phyloP scores from a whole-genome alignment of 1,140 invertebrate species.

The Drosophila lacertosa region DNA sequence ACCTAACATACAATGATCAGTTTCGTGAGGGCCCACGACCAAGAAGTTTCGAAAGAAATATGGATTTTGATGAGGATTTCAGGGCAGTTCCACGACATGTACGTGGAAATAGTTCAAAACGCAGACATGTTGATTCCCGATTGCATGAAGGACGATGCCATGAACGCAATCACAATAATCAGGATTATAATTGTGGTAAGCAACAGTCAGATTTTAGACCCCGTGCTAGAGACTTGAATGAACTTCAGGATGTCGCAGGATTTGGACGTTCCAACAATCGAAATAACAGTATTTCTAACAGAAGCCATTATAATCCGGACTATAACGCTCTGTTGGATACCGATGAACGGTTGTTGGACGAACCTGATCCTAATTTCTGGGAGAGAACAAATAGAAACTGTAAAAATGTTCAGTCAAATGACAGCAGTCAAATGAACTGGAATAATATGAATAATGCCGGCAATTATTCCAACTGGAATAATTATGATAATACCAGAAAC shows the following conservation, averaged over 20 bases:
- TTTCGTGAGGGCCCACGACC: not conserved
- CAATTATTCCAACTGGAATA: not conserved
- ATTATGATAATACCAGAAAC: not conserved
- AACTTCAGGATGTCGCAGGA: not conserved
- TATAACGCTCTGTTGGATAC: slow-evolving; percentile 14
- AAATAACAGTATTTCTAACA: not conserved
- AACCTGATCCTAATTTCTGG: slow-evolving; percentile 25
- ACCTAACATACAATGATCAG: not conserved
- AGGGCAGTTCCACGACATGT: not conserved
- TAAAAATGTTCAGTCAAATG: not conserved
- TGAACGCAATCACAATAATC: not conserved
- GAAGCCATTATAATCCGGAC: slow-evolving; percentile 8
- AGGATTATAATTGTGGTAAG: not conserved
- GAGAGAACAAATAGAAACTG: not conserved
- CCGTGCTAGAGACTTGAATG: not conserved
- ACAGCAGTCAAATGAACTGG: slow-evolving; percentile 13
- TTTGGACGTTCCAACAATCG: not conserved
- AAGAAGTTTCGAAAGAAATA: not conserved
- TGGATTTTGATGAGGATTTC: not conserved
- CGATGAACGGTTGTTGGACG: not conserved
- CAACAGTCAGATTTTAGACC: not conserved
- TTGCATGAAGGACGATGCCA: not conserved
- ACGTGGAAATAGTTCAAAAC: not conserved
- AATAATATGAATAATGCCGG: not conserved
- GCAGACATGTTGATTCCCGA: not conserved